A percentile compares a stretch with the other conserved stretches of the same genome.
Conservation (phyloP, 92 coral and sea anemone genomes). For the Zoanthus sociatus region DNA sequence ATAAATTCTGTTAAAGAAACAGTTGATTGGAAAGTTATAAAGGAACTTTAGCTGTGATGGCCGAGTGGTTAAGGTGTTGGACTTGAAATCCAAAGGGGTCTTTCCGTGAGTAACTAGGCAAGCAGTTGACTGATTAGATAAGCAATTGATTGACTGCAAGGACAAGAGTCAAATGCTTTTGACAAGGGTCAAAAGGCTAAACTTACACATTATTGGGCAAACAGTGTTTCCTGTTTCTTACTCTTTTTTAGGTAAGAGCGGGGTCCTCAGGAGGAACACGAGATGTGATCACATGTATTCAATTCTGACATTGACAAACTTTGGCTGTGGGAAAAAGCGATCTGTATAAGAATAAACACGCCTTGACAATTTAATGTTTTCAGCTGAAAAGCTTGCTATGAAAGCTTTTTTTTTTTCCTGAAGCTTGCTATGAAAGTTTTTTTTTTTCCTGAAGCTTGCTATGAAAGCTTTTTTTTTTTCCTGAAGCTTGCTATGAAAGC, state of each 20-base stretch:
- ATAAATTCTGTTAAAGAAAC: no score
- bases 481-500: neutral
- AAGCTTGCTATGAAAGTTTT: no score
- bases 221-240: slow-evolving; percentile 18
- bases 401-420: neutral
- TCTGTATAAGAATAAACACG: slow-evolving; percentile 19
- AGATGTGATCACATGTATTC: neutral
- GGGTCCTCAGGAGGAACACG: slow-evolving; percentile 3
- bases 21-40: no score
- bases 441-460: neutral
- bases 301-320: neutral
- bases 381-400: neutral
- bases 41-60: neutral
- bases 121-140: no score
- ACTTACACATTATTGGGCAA: slow-evolving; percentile 15
- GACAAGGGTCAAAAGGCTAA: slow-evolving; percentile 13
- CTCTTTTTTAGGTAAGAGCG: neutral
- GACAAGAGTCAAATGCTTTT: no score
- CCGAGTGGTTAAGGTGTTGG: slow-evolving; percentile 79
- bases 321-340: neutral
- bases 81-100: slow-evolving; percentile 79
- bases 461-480: neutral
- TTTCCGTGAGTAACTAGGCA: slow-evolving; percentile 50
- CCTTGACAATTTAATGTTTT: neutral
- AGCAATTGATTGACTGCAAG: no score